phyloP scores from a whole-genome alignment of 2,888 invertebrate species.

The Dioctria linearis region DNA sequence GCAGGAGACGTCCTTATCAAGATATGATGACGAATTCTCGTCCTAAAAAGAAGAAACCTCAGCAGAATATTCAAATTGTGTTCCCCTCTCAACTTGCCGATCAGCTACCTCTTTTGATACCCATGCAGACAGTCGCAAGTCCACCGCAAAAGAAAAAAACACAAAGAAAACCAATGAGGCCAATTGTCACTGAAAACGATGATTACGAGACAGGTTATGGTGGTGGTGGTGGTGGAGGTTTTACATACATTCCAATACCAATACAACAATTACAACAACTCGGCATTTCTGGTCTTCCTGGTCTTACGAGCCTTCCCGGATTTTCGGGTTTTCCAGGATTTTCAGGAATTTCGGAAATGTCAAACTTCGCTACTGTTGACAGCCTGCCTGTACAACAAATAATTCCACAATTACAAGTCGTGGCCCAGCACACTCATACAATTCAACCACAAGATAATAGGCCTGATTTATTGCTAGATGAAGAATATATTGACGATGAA shows the following conservation, averaged over 20 bases:
- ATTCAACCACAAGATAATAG: constrained; percentile 28
- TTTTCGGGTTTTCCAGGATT: not conserved
- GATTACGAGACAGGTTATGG: not conserved
- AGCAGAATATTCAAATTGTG: constrained; percentile 45
- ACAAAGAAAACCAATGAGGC: not conserved
- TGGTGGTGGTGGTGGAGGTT: constrained; percentile 23
- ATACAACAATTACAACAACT: not conserved
- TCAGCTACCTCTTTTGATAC: constrained; percentile 54
- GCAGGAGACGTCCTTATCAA: not conserved
- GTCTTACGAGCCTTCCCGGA: not conserved
- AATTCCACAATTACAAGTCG: constrained; percentile 54
- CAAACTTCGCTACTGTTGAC: constrained; percentile 4
- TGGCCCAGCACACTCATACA: constrained; percentile 57
- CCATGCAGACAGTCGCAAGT: constrained; percentile 25
- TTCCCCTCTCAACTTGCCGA: constrained; percentile 46
- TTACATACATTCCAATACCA: constrained; percentile 53
- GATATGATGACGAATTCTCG: not conserved
- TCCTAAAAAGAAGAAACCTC: constrained; percentile 26
- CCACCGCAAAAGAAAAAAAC: constrained; percentile 20
- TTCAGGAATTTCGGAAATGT: not conserved
- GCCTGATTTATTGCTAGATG: constrained; percentile 15
- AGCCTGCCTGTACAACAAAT: constrained; percentile 20
- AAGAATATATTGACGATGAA: not conserved
- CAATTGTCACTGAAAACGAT: constrained; percentile 9
- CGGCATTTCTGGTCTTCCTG: not conserved